Evolutionary conservation across 2,888 invertebrate genomes (phyloP), one percentile per base, ranked within the genome.

Genomic region (Drosophila glabriapex): DNA sequence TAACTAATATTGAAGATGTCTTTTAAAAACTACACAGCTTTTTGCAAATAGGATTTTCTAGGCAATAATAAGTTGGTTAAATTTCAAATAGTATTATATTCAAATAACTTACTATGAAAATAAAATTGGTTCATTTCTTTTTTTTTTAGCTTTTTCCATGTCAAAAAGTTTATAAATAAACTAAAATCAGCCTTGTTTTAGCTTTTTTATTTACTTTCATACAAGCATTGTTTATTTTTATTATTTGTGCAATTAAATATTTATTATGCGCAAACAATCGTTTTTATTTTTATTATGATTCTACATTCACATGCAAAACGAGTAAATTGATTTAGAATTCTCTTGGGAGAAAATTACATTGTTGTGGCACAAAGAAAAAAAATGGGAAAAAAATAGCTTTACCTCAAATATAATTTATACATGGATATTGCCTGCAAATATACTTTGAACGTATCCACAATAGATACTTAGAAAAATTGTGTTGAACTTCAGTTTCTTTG

Each of bases 301-400:
- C 4, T 19, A 9, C n/a, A 54, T 70, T 68, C 54, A 49, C 46
- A 60, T 46, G n/a, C 66, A 66, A 28, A 22, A 29, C 29, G 56
- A 29, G 39, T 35, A 50, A 37, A 50, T 56, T 37, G 19, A 29
- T 50, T 41, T 28, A 10, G n/a, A 9, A n/a, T 37, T 28, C 39
- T 22, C 54, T 19, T 16, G 54, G 28, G 67, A 49, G 2, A 25
- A 25, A 33, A 68, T n/a, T 14, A 6, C 22, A 50, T 50, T 68
- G 19, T 50, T 25, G n/a, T 55, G 7, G 1, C 39, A 22, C 39
- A 46, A 31, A 12, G 19, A 22, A 25, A 14, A 49, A 50, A 9
- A 16, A 29, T 29, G 29, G 4, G 2, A 2, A 4, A 39, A 7
- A 19, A 25, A 46, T 37, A 7, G 19, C 25, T 19, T 1, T 19